Percentiles rank a stretch among this genome's conserved stretches.
Evolutionary conservation across 1,140 invertebrate genomes (phyloP).

Genomic region (Papilio machaon): DNA sequence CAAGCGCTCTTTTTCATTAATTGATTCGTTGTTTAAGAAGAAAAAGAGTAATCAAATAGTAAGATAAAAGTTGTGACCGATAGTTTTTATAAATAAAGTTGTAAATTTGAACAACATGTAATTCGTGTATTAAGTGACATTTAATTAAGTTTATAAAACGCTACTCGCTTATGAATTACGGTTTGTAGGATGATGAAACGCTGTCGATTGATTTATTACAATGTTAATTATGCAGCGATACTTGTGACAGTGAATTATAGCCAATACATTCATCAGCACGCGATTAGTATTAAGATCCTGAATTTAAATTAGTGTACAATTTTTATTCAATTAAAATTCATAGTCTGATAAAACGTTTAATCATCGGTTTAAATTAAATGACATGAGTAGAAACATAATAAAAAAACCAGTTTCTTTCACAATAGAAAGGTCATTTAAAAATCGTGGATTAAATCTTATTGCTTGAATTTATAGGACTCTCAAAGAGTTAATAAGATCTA

Average conservation of each 20-base stretch:
- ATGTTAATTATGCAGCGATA: conserved; percentile 14
- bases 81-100: too few species aligned
- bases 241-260: conserved; percentile 5
- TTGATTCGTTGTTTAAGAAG: too few species aligned
- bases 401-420: too few species aligned
- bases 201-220: conserved; percentile 30
- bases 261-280: neutral
- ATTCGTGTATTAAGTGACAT: neutral
- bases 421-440: too few species aligned
- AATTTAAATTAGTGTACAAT: neutral
- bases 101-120: too few species aligned
- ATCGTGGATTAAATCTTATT: too few species aligned
- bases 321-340: neutral
- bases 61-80: neutral
- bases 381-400: too few species aligned
- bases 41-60: too few species aligned
- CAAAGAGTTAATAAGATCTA: too few species aligned
- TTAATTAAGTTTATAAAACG: neutral
- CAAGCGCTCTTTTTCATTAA: too few species aligned
- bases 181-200: neutral
- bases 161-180: conserved; percentile 14
- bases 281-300: conserved; percentile 19
- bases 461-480: too few species aligned
- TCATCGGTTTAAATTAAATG: neutral
- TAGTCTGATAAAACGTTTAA: neutral